Evolutionary conservation across 2,113 vertebrate genomes (phyloP).

Genomic region (Chaetodon trifascialis): DNA sequence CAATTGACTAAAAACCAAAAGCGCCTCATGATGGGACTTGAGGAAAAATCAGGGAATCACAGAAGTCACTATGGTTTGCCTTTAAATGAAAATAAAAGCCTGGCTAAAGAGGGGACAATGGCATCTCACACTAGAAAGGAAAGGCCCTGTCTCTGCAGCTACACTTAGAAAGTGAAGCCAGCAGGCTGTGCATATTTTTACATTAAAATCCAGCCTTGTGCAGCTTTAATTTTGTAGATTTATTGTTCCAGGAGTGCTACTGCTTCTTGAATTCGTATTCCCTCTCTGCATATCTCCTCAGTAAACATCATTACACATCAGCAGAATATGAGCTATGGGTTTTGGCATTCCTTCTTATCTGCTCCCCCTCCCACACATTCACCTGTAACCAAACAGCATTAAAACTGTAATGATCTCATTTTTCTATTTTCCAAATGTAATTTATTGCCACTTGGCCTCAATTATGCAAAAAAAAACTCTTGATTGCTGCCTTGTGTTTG

Average conservation of each 20-base stretch:
- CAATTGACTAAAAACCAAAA: too few species aligned
- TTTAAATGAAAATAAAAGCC: neutral
- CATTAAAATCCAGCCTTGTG: constrained; percentile 13
- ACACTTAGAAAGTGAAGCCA: neutral
- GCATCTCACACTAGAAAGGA: neutral
- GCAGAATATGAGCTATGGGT: constrained; percentile 32
- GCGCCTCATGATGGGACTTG: neutral
- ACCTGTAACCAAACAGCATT: constrained; percentile 64
- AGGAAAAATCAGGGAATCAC: neutral
- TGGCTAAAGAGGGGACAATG: neutral
- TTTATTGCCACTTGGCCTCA: constrained; percentile 54
- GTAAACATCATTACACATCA: constrained; percentile 37
- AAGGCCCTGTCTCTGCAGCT: neutral
- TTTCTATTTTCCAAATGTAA: constrained; percentile 44
- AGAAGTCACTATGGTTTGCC: neutral
- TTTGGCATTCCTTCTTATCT: constrained; percentile 24
- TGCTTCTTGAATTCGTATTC: constrained; percentile 29
- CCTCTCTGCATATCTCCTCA: constrained; percentile 6
- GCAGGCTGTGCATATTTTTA: constrained; percentile 7
- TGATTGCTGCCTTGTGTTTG: constrained; percentile 34
- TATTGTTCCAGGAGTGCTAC: constrained; percentile 23
- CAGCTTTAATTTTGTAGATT: constrained; percentile 24
- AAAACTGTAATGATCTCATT: constrained; percentile 49
- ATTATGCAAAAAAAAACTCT: constrained; percentile 28
- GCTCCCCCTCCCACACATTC: constrained; percentile 25